Conservation (phyloP, 2,113 vertebrate genomes). For the Heteronetta atricapilla region DNA sequence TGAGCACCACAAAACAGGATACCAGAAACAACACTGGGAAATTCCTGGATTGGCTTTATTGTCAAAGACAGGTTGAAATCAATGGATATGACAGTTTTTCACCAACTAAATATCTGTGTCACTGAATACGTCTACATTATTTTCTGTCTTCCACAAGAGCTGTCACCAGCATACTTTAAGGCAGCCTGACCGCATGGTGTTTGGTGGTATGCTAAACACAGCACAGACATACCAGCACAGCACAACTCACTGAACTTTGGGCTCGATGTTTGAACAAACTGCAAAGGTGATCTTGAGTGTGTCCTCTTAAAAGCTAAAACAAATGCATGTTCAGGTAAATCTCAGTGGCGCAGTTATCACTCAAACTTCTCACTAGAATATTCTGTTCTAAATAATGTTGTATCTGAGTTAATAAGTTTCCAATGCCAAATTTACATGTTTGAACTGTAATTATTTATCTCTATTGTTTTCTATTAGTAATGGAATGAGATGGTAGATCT, state of each 20-base stretch:
- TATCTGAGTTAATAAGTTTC: neutral
- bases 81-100: slow-evolving; percentile 6
- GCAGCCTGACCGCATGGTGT: neutral
- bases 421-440: neutral
- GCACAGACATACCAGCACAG: neutral
- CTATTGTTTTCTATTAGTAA: neutral
- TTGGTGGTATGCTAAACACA: neutral
- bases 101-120: slow-evolving; percentile 15
- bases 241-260: neutral
- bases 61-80: slow-evolving; percentile 29
- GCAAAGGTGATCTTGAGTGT: neutral
- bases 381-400: neutral
- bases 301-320: neutral
- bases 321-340: neutral
- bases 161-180: neutral
- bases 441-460: neutral
- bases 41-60: neutral
- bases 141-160: neutral
- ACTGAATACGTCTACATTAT: slow-evolving; percentile 20
- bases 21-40: neutral
- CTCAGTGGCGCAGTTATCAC: neutral
- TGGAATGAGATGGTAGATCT: neutral
- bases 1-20: neutral
- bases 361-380: neutral
- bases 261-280: neutral